Evolutionary conservation across 2,888 invertebrate genomes (phyloP), one percentile per base, ranked within the genome.

Genomic region (Diarsia brunnea): DNA sequence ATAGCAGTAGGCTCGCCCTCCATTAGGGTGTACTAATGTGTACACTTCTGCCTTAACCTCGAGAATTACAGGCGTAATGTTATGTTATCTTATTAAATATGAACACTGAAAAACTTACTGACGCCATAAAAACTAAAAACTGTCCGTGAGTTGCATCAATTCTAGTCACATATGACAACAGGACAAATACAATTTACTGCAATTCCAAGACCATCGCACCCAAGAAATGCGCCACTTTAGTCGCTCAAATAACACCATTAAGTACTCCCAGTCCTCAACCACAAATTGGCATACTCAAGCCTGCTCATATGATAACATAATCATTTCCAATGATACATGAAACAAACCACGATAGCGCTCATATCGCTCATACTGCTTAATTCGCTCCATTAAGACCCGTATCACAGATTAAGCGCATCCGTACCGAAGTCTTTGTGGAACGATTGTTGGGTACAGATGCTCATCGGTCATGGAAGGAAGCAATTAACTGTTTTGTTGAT

Each of bases 381-480:
- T 95, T 94, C 92, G 88, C 85, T 87, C 93, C 91, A 95, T 95
- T 95, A 93, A 91, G 89, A 90, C 94, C 95, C 94, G 94, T 95
- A 95, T 95, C 93, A 91, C 90, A 93, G 94, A 95, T 95, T 94
- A 94, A 92, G 87, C 79, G 92, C 94, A 93, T 95, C 95, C 95
- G 94, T 87, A 90, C 87, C 89, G 84, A 75, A 75, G 81, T 85
- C 78, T 87, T 86, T 84, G 78, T 86, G 75, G 38, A 84, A 43
- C 69, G 67, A 77, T 81, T 86, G 87, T 82, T 53, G 71, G 78
- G 65, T 72, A 69, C 84, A 80, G 73, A 82, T 82, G 67, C 66
- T 75, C 73, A 82, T 85, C 86, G 66, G 60, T 81, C 81, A 71
- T 81, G 81, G 69, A 74, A 86, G 79, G 73, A 78, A 86, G 53